These are phyloP conservation scores for Pipra filicauda DNA, from an alignment of 2,113 vertebrate genomes.

Conservation along the genomic window DNA sequence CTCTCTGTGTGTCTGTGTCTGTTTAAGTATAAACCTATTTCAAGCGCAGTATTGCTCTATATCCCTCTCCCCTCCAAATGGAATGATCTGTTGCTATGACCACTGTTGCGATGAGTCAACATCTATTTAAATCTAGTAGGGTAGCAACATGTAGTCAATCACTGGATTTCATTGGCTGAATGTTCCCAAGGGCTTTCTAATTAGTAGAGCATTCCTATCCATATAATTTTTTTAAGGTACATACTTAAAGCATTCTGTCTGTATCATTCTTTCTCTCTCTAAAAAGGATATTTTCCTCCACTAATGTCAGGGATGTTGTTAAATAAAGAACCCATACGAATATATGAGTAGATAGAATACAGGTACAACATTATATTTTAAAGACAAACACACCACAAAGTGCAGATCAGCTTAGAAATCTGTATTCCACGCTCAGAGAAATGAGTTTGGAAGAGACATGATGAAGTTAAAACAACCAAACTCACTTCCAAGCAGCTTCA, in stretches of 20 bases:
- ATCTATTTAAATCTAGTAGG: slow-evolving; percentile 27
- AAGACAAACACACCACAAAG: background rate
- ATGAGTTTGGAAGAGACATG: background rate
- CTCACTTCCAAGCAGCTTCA: background rate
- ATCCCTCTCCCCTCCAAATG: background rate
- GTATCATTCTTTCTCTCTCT: background rate
- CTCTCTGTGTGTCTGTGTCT: background rate
- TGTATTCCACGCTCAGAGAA: background rate
- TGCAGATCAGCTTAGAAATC: background rate
- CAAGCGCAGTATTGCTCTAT: background rate
- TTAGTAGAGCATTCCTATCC: background rate
- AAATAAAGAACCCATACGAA: background rate
- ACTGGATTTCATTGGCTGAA: background rate
- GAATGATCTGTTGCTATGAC: slow-evolving; percentile 49
- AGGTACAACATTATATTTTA: background rate
- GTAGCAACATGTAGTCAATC: background rate
- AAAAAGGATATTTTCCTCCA: background rate
- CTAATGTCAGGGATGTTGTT: background rate
- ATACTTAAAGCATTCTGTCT: background rate
- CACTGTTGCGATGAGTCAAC: slow-evolving; percentile 30
- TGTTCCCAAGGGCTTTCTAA: slow-evolving; percentile 3
- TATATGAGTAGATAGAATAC: background rate
- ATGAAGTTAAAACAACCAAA: background rate
- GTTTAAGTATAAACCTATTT: background rate
- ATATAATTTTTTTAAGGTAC: background rate